A percentile compares a stretch with the other conserved stretches of the same genome.
phyloP scores from a whole-genome alignment of 2,113 vertebrate genomes.

The Oplegnathus fasciatus region DNA sequence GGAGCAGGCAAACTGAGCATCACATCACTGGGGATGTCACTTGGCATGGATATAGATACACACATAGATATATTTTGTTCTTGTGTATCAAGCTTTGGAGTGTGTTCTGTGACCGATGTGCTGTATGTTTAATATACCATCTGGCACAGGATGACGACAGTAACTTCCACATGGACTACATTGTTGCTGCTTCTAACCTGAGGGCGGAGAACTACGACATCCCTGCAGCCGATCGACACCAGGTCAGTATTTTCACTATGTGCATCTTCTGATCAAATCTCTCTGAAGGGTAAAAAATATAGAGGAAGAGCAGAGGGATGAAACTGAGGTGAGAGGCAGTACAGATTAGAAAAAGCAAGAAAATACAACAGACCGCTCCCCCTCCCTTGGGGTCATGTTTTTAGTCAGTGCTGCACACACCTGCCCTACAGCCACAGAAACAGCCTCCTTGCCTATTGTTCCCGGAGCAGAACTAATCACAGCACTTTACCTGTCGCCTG shows the following conservation, averaged over 20 bases:
- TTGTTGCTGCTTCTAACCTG: slow-evolving; percentile 88
- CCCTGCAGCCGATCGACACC: slow-evolving; percentile 78
- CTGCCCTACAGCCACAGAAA: slow-evolving; percentile 72
- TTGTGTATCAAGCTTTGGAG: background rate
- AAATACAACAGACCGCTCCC: slow-evolving; percentile 16
- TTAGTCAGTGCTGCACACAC: slow-evolving; percentile 66
- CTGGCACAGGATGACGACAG: slow-evolving; percentile 87
- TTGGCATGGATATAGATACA: slow-evolving; percentile 1
- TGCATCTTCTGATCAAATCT: slow-evolving; percentile 5
- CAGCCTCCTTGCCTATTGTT: slow-evolving; percentile 72
- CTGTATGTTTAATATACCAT: slow-evolving; percentile 31
- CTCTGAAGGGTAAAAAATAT: background rate
- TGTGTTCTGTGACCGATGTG: background rate
- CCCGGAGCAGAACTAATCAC: slow-evolving; percentile 80
- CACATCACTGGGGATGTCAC: slow-evolving; percentile 14
- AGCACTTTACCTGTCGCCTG: slow-evolving; percentile 81
- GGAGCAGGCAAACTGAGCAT: slow-evolving; percentile 17
- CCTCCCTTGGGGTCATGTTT: slow-evolving; percentile 56
- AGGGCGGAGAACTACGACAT: slow-evolving; percentile 92
- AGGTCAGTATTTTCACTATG: slow-evolving; percentile 74
- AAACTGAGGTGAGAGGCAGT: background rate
- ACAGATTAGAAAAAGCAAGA: slow-evolving; percentile 11
- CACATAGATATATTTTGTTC: background rate
- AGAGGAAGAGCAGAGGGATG: slow-evolving; percentile 14
- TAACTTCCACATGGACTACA: slow-evolving; percentile 90